Conservation (phyloP, 2,888 invertebrate genomes). For the Prosapia bicincta region DNA sequence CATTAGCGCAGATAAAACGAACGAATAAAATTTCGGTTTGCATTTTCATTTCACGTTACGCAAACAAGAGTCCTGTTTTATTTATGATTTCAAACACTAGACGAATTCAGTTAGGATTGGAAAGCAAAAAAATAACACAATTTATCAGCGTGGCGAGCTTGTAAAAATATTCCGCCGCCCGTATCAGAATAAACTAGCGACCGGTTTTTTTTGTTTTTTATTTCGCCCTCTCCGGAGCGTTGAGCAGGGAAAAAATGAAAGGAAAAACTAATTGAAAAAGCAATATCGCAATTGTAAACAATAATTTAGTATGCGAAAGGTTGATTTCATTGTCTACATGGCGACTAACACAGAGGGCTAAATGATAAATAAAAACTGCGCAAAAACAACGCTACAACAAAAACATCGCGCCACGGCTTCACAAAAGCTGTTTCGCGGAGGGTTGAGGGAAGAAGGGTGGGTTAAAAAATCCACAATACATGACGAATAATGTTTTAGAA, state of each 20-base stretch:
- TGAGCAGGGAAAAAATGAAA: conserved; percentile 16
- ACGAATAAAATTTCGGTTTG: conserved; percentile 3
- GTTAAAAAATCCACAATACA: conserved; percentile 26
- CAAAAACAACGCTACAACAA: conserved; percentile 16
- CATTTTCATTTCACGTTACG: conserved; percentile 10
- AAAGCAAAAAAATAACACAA: conserved; percentile 19
- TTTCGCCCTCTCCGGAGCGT: not conserved
- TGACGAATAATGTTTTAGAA: conserved; percentile 38
- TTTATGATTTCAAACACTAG: conserved; percentile 25
- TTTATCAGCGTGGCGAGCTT: conserved; percentile 12
- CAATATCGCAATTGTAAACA: conserved; percentile 35
- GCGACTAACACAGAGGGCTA: conserved; percentile 19
- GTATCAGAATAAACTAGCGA: conserved; percentile 9
- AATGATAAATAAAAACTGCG: conserved; percentile 22
- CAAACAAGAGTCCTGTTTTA: conserved; percentile 21
- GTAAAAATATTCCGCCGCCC: conserved; percentile 7
- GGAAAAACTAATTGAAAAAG: conserved; percentile 37
- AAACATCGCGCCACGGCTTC: conserved; percentile 9
- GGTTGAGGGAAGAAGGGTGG: not conserved
- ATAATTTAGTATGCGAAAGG: conserved; percentile 37
- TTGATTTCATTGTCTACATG: conserved; percentile 36
- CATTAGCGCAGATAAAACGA: not conserved
- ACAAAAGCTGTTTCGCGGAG: conserved; percentile 16
- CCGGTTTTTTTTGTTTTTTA: too few relatives aligned
- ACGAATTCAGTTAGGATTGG: conserved; percentile 18